A percentile compares a stretch with the other conserved stretches of the same genome.
These are phyloP conservation scores for Nemopilema nomurai DNA, from an alignment of 30 jellyfish, hydroid and myxozoan genomes.

Conservation along the genomic window DNA sequence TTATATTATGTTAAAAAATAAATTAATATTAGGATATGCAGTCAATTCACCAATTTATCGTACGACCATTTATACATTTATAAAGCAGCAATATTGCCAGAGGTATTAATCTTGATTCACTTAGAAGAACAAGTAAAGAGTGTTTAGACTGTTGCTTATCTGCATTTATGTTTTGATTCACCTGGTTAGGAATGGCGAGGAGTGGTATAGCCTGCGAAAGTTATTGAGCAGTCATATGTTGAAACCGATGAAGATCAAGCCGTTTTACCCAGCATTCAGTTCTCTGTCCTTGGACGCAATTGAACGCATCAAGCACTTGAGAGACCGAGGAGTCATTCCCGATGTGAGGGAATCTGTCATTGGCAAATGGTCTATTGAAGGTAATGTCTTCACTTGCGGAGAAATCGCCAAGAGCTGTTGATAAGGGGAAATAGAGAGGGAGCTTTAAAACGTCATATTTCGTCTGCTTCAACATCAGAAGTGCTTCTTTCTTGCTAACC, in stretches of 20 bases:
- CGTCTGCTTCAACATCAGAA: too few relatives aligned
- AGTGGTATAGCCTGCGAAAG: conserved; percentile 28
- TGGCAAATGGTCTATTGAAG: conserved; percentile 48
- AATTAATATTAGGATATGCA: too few relatives aligned
- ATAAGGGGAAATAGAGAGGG: too few relatives aligned
- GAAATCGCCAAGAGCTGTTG: too few relatives aligned
- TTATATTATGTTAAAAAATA: too few relatives aligned
- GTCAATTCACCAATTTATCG: too few relatives aligned
- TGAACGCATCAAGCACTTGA: neutral
- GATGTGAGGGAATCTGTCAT: conserved; percentile 12
- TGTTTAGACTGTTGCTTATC: neutral
- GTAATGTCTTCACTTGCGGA: conserved; percentile 10
- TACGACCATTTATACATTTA: too few relatives aligned
- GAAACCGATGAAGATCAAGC: conserved; percentile 11
- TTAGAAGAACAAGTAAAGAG: too few relatives aligned
- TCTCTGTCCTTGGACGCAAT: conserved; percentile 43
- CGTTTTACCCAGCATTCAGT: conserved; percentile 31
- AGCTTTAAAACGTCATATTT: too few relatives aligned
- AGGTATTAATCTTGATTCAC: too few relatives aligned
- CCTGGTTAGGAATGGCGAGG: conserved; percentile 35
- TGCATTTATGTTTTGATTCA: neutral
- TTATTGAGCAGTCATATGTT: conserved; percentile 7
- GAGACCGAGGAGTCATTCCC: conserved; percentile 6
- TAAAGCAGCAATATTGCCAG: too few relatives aligned
- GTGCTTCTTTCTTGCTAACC: too few relatives aligned